Base-by-base conservation (phyloP, 1,140 invertebrate species). In the Hylyphantes graminicola region DNA sequence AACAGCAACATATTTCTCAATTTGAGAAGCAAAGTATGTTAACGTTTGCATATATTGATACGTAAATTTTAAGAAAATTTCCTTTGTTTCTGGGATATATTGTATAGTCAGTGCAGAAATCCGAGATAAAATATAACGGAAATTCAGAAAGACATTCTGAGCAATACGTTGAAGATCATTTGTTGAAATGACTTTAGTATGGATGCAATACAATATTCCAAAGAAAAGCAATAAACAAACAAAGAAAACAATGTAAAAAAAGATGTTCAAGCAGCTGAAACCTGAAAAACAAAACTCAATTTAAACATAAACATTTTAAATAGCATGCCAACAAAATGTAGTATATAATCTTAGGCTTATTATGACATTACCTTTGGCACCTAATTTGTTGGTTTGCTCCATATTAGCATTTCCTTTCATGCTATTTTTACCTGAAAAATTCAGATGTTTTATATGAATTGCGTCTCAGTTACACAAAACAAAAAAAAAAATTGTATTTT, bases 11-110 rank as follows among this genome's bases (percentile, higher is more conserved):
- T 65, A 3, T 4, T 67, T 61, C 55, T 78, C 75, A 67, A 78
- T 78, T 59, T 78, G 61, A 78, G 61, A 65, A 15, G 75, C 75
- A 67, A 21, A 78, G 35, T 78, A 51, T 21, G 75, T 64, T 10
- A 78, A 48, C 19, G 48, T 15, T 21, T 17, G 50, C 75, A 78
- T 65, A 78, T 78, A 78, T 35, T 53, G 17, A 54, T 78, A 63
- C 7, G 67, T 19, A 65, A 78, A 13, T 55, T 65, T 78, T 35
- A 78, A 55, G 19, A n/a, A 65, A 13, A 51, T 21, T 21, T 55
- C 75, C 55, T 67, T 78, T 6, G 67, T 19, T 64, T 57, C 67
- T 11, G 75, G 75, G 1, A 15, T 13, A 21, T 78, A 65, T 13
- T 48, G 55, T 67, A 15, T 15, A 21, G 55, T 65, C 8, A 78